Conservation (phyloP, 1,140 invertebrate species). For the Portunus trituberculatus region DNA sequence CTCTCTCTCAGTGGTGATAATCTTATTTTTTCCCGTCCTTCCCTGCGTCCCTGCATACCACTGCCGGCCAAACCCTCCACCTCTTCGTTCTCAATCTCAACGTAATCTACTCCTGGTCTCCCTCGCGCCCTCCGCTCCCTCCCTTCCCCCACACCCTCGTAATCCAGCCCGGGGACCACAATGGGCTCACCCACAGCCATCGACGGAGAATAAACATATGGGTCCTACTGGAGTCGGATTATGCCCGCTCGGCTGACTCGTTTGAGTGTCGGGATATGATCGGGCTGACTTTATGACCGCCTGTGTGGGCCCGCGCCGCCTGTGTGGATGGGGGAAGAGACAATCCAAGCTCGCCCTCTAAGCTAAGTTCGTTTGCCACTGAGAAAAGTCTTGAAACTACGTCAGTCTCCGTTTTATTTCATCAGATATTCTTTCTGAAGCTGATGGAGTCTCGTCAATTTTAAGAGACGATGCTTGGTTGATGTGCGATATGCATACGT, state of each 20-base stretch:
- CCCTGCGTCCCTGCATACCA: not conserved
- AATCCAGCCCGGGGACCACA: constrained; percentile 34
- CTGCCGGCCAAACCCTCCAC: not conserved
- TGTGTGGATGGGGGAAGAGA: not conserved
- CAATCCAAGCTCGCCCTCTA: not conserved
- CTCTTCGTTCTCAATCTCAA: constrained; percentile 15
- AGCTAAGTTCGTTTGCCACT: too few species aligned
- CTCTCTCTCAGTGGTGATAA: not conserved
- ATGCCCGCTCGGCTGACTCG: constrained; percentile 24
- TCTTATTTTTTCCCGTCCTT: not conserved
- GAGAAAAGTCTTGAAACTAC: not conserved
- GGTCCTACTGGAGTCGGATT: constrained; percentile 25
- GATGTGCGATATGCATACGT: not conserved
- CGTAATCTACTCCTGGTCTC: constrained; percentile 24
- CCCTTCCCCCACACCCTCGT: not conserved
- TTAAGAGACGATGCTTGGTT: not conserved
- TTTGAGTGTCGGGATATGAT: constrained; percentile 50
- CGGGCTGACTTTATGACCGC: constrained; percentile 49
- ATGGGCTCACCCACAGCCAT: constrained; percentile 37
- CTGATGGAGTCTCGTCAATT: not conserved
- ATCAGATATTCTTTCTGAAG: not conserved
- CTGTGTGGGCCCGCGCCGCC: not conserved
- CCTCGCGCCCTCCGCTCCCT: not conserved
- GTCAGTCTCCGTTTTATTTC: not conserved
- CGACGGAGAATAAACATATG: constrained; percentile 54